These are phyloP conservation scores for Sebastes itinus DNA, from an alignment of 2,797 vertebrate species.

Conservation along the genomic window DNA sequence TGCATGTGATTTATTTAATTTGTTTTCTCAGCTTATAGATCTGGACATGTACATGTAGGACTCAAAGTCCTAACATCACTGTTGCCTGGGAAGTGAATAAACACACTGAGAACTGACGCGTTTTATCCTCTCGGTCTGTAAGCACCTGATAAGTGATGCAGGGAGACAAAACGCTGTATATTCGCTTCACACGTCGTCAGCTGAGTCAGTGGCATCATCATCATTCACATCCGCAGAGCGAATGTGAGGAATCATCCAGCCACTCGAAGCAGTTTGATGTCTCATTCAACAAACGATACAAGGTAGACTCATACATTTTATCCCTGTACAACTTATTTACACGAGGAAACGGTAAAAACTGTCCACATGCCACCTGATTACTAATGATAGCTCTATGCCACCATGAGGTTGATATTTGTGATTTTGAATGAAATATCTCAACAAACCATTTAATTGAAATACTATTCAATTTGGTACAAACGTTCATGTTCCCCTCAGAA, in stretches of 20 bases:
- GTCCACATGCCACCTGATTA: neutral
- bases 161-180: neutral
- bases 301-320: neutral
- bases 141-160: neutral
- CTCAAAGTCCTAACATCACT: constrained; percentile 48
- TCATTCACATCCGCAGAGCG: neutral
- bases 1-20: constrained; percentile 51
- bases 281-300: neutral
- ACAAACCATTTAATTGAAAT: neutral
- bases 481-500: neutral
- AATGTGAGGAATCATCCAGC: neutral
- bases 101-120: constrained; percentile 39
- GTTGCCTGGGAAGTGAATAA: constrained; percentile 73
- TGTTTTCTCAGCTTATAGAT: constrained; percentile 36
- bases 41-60: constrained; percentile 45
- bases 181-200: neutral
- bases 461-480: neutral
- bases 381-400: neutral
- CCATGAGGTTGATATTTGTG: neutral
- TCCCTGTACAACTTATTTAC: neutral
- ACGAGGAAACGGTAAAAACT: neutral
- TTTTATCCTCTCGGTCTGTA: neutral
- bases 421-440: neutral
- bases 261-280: neutral
- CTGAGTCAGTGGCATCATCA: neutral